A percentile compares a stretch with the other conserved stretches of the same genome.
Evolutionary conservation across 2,113 vertebrate genomes (phyloP).

Genomic region (Elgaria multicarinata): DNA sequence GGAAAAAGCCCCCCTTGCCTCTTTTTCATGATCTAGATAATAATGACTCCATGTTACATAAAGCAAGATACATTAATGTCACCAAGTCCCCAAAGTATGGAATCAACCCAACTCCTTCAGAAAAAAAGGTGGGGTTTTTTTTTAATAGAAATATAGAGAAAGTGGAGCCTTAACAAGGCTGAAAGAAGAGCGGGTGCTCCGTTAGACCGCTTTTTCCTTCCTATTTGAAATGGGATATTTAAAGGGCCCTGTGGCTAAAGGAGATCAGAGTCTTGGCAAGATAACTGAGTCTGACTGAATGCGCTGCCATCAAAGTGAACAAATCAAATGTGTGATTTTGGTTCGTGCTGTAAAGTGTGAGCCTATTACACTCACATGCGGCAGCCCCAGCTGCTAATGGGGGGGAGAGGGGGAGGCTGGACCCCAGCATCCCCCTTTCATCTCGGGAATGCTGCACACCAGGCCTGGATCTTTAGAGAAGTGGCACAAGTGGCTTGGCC

Average conservation of each 20-base stretch:
- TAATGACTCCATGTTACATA: slow-evolving; percentile 77
- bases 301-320: not conserved
- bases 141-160: not conserved
- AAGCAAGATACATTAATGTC: slow-evolving; percentile 80
- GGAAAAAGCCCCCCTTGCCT: slow-evolving; percentile 82
- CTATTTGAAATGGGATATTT: slow-evolving; percentile 50
- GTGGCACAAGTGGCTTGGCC: slow-evolving; percentile 15
- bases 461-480: not conserved
- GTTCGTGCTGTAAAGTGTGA: slow-evolving; percentile 35
- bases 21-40: slow-evolving; percentile 76
- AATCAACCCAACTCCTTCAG: slow-evolving; percentile 73
- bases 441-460: accelerated
- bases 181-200: slow-evolving; percentile 24
- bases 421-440: slow-evolving; percentile 23
- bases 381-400: slow-evolving; percentile 20
- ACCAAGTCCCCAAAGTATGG: slow-evolving; percentile 75
- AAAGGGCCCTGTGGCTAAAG: slow-evolving; percentile 35
- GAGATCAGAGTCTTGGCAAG: slow-evolving; percentile 49
- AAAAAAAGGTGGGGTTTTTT: slow-evolving; percentile 39
- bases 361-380: not conserved
- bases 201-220: slow-evolving; percentile 27
- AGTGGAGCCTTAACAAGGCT: slow-evolving; percentile 25
- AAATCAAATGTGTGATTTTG: not conserved
- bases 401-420: not conserved
- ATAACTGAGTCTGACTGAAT: not conserved